Evolutionary conservation across 2,113 vertebrate genomes (phyloP).

Genomic region (Deroptyus accipitrinus): DNA sequence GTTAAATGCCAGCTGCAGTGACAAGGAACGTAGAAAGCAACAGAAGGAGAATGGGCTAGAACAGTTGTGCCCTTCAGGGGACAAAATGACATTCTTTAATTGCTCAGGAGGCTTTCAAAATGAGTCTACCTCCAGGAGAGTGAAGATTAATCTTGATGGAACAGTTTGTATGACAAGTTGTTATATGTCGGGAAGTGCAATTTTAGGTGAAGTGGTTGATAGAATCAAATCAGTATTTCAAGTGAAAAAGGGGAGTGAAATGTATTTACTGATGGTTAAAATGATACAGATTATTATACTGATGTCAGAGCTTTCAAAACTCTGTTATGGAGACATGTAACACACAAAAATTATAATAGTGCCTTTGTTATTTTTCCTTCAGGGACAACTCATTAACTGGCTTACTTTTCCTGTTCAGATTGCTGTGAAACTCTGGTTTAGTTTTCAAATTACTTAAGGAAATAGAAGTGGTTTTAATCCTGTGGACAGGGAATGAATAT

Average conservation of each 20-base stretch:
- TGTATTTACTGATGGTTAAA: slow-evolving; percentile 18
- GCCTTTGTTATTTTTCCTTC: neutral
- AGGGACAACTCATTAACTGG: neutral
- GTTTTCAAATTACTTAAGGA: neutral
- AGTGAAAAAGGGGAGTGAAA: slow-evolving; percentile 25
- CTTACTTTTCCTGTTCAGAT: neutral
- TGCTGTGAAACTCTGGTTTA: neutral
- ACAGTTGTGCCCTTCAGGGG: neutral
- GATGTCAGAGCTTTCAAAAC: slow-evolving; percentile 23
- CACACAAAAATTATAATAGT: neutral
- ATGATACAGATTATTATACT: neutral
- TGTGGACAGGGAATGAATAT: neutral
- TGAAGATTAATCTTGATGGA: slow-evolving; percentile 47
- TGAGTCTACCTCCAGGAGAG: slow-evolving; percentile 25
- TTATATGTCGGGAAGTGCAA: neutral
- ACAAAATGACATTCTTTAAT: slow-evolving; percentile 40
- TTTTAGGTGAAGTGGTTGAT: slow-evolving; percentile 42
- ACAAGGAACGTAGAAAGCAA: slow-evolving; percentile 10
- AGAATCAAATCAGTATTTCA: slow-evolving; percentile 27
- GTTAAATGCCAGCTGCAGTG: slow-evolving; percentile 13
- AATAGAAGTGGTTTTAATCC: neutral
- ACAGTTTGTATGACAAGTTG: neutral
- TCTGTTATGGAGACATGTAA: neutral
- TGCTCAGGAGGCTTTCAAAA: slow-evolving; percentile 47
- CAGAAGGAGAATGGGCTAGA: neutral